These are phyloP conservation scores for Pseudococcus longispinus DNA, from an alignment of 2,888 invertebrate species.

Conservation along the genomic window DNA sequence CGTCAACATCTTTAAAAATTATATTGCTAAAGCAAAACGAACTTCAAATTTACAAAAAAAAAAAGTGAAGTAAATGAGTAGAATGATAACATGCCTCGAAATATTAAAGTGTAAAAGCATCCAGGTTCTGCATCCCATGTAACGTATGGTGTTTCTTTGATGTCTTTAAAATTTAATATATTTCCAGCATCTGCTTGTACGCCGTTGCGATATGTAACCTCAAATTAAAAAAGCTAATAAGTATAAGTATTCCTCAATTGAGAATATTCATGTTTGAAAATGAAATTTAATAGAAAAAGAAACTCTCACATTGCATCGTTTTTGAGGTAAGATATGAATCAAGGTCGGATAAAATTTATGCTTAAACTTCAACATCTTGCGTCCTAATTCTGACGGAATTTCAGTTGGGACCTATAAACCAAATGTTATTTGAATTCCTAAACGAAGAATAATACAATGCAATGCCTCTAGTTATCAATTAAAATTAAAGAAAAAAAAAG, in stretches of 20 bases:
- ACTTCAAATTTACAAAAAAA: not conserved
- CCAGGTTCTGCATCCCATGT: not conserved
- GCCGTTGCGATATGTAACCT: not conserved
- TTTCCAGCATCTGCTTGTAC: not conserved
- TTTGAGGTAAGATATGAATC: not conserved
- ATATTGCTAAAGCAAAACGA: not conserved
- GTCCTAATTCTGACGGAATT: not conserved
- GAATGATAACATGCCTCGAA: not conserved
- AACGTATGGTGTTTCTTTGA: not conserved
- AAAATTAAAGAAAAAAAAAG: not conserved
- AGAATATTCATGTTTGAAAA: not conserved
- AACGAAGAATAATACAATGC: not conserved
- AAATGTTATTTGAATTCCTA: not conserved
- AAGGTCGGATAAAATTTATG: not conserved
- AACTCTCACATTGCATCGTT: not conserved
- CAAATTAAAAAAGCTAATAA: not conserved
- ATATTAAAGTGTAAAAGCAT: not conserved
- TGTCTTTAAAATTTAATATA: not conserved
- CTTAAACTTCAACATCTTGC: not conserved
- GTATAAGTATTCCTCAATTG: not conserved
- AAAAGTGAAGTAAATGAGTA: not conserved
- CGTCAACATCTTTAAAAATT: not conserved
- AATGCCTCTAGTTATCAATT: not conserved
- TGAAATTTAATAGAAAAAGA: not conserved
- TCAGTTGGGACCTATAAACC: not conserved